phyloP scores from a whole-genome alignment of 2,797 vertebrate species.

The Poeciliopsis gracilis region DNA sequence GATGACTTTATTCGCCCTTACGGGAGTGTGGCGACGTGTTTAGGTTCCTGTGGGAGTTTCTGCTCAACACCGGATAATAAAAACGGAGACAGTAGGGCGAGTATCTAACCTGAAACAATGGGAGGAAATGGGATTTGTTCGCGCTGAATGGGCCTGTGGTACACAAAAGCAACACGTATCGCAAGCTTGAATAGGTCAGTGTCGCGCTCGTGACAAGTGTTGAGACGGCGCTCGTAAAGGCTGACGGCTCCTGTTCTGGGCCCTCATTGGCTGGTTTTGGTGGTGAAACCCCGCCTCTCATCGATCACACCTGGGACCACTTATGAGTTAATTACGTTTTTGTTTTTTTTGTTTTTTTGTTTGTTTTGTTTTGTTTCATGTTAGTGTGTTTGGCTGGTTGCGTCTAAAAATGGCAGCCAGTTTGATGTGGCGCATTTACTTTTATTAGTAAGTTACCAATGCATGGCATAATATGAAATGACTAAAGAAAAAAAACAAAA shows the following conservation, averaged over 20 bases:
- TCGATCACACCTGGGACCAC: conserved; percentile 22
- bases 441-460: background rate
- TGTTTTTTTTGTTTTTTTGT: too few relatives aligned
- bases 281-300: background rate
- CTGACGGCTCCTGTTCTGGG: background rate
- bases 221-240: background rate
- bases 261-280: conserved; percentile 25
- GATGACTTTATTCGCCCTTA: background rate
- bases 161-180: conserved; percentile 30
- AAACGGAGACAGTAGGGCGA: conserved; percentile 40
- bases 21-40: background rate
- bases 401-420: too few relatives aligned
- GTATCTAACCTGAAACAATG: conserved; percentile 61
- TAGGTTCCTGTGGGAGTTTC: conserved; percentile 19
- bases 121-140: conserved; percentile 45
- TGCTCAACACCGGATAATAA: conserved; percentile 35
- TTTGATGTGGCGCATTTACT: background rate
- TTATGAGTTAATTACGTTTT: background rate
- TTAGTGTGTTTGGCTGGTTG: background rate
- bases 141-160: conserved; percentile 6
- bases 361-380: too few relatives aligned
- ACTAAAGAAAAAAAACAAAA: background rate
- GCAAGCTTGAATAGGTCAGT: background rate
- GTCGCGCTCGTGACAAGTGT: conserved; percentile 2
- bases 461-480: background rate